Percentiles rank a stretch among this genome's conserved stretches.
Evolutionary conservation across 2,888 invertebrate species (phyloP).

Genomic region (Crossocerus cetratus): DNA sequence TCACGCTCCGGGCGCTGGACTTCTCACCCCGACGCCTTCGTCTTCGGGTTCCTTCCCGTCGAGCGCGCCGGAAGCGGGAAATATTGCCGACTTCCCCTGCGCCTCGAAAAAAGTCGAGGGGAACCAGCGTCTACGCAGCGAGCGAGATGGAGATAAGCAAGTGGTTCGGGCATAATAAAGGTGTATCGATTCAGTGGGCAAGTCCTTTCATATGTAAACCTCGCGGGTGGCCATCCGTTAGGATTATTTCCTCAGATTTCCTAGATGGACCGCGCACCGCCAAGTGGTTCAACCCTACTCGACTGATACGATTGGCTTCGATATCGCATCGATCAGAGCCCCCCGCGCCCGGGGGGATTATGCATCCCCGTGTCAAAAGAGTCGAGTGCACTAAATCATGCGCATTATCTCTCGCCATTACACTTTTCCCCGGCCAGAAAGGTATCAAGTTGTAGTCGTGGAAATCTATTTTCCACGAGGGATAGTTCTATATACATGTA

Average conservation of each 20-base stretch:
- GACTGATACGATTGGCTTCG: constrained; percentile 22
- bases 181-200: constrained; percentile 73
- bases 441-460: constrained; percentile 4
- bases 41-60: not conserved
- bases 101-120: constrained; percentile 45
- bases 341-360: not conserved
- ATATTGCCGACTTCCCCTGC: constrained; percentile 73
- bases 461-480: too few species aligned
- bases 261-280: constrained; percentile 40
- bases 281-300: constrained; percentile 23
- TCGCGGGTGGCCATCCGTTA: constrained; percentile 74
- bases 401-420: too few species aligned
- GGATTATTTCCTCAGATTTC: constrained; percentile 72
- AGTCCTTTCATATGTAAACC: constrained; percentile 76
- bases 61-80: constrained; percentile 69
- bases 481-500: too few species aligned
- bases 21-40: constrained; percentile 15
- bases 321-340: constrained; percentile 37
- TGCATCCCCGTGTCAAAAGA: not conserved
- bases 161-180: constrained; percentile 71
- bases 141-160: constrained; percentile 70
- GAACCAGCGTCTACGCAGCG: constrained; percentile 9
- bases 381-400: too few species aligned
- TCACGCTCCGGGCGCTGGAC: constrained; percentile 58
- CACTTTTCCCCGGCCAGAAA: not conserved